Evolutionary conservation across 2,888 invertebrate genomes (phyloP), one percentile per base, ranked within the genome.

Genomic region (Muscina levida): DNA sequence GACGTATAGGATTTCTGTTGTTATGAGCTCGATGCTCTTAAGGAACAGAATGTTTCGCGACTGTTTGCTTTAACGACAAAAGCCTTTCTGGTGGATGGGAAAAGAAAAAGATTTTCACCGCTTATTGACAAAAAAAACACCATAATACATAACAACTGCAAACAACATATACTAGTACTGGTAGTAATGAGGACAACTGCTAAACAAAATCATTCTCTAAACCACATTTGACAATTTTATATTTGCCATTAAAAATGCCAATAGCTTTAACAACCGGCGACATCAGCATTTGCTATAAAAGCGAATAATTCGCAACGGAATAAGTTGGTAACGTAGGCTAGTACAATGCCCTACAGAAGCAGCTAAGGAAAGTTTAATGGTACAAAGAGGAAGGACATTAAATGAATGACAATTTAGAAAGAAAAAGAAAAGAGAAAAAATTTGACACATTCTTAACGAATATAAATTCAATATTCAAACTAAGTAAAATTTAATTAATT

Each of bases 191-290:
- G 37, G 39, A 66, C 56, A 44, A 31, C n/a, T 3, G 10, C 65
- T n/a, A n/a, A 66, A 22, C 37, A 59, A n/a, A 39, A 31, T 24
- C 72, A 11, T 72, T n/a, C 46, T 39, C 26, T 24, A 68, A 46
- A 44, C 24, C 65, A 77, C 15, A 59, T 39, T 72, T 67, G 26
- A 48, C 57, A 62, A 62, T 68, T 22, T 67, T 53, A 68, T 31
- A 19, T 19, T 39, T 68, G 51, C 5, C 22, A 42, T 62, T 42
- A 62, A 62, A n/a, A 62, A 42, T 37, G n/a, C 37, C 39, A 42
- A 37, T n/a, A 22, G 22, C 62, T 22, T 4, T 15, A 46, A 24
- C 48, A 48, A 11, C 62, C 62, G 62, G 22, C 62, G 8, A 39
- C 62, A 62, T 62, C 62, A 42, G 42, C 39, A 62, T 62, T 62